Evolutionary conservation across 2,888 invertebrate species (phyloP), one percentile per base, ranked within the genome.

Genomic region (Halictus quadricinctus): DNA sequence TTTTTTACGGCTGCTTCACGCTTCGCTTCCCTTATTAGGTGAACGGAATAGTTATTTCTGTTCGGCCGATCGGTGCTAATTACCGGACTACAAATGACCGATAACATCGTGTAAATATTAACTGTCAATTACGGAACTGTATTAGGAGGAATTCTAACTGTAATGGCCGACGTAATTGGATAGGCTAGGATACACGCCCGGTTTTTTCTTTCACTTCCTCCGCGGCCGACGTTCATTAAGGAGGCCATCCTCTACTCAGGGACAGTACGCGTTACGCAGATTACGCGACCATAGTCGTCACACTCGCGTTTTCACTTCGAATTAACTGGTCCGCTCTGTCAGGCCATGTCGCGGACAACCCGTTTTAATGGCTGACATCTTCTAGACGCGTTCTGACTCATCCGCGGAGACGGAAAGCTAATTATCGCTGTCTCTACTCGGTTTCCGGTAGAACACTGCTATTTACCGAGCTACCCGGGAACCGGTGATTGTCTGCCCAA

Each of bases 241-340:
- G 25, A 58, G 25, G 13, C 60, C 25, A 13, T 25, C 6, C n/a
- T 50, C 15, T 60, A 25, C n/a, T 12, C 25, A 1, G 60, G 60
- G 25, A 60, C 60, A 25, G 13, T 0, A 29, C 29, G 29, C 25
- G 13, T 60, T 25, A 60, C 60, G 60, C 60, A 60, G 60, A 60
- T 60, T 60, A 60, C 2, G 60, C 60, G 60, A 60, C 60, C 6
- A 60, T 29, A 25, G 25, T 50, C 54, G 60, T 60, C 60, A 60
- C 60, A 60, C 60, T 60, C 41, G n/a, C 50, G 41, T 60, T 80
- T 80, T 54, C 74, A 80, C 69, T 80, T 75, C 54, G 43, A 66
- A 80, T 80, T 80, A 74, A 60, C 75, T 43, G 25, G 18, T 18
- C 13, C 13, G 25, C 13, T 29, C 29, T 60, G 60, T 25, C 25